phyloP scores from a whole-genome alignment of 2,888 invertebrate genomes.

The Carcina quercana region DNA sequence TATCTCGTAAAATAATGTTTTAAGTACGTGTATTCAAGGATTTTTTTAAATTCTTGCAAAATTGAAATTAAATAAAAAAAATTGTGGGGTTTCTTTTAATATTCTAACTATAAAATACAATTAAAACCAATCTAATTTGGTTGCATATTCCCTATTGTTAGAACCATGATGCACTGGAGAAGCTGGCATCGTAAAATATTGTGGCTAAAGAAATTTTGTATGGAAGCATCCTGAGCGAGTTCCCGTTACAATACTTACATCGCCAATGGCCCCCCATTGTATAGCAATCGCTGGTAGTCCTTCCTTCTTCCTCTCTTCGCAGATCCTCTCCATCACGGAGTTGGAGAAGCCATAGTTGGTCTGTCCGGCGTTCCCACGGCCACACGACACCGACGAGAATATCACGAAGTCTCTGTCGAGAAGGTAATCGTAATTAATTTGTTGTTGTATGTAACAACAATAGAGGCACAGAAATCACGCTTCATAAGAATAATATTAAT shows the following conservation, averaged over 20 bases:
- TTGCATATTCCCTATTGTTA: too few relatives aligned
- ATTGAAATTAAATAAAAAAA: neutral
- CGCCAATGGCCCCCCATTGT: constrained; percentile 96
- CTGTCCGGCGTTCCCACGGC: constrained; percentile 94
- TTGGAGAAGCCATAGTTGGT: constrained; percentile 94
- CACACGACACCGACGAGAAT: constrained; percentile 94
- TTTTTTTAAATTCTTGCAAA: neutral
- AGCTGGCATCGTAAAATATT: too few relatives aligned
- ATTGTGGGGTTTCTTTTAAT: neutral
- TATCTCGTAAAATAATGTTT: too few relatives aligned
- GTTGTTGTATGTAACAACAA: neutral
- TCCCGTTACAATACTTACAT: constrained; percentile 82
- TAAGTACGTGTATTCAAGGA: too few relatives aligned
- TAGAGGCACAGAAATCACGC: neutral
- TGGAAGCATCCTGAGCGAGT: too few relatives aligned
- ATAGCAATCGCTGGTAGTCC: constrained; percentile 88
- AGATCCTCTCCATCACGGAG: constrained; percentile 91
- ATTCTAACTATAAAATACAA: neutral
- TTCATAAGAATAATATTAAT: neutral
- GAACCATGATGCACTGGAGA: too few relatives aligned
- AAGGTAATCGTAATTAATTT: too few relatives aligned
- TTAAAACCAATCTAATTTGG: too few relatives aligned
- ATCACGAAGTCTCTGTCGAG: constrained; percentile 89
- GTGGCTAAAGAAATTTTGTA: too few relatives aligned
- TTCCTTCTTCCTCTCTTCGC: constrained; percentile 80